Evolutionary conservation across 2,888 invertebrate genomes (phyloP).

Genomic region (Folsomia manolachei): DNA sequence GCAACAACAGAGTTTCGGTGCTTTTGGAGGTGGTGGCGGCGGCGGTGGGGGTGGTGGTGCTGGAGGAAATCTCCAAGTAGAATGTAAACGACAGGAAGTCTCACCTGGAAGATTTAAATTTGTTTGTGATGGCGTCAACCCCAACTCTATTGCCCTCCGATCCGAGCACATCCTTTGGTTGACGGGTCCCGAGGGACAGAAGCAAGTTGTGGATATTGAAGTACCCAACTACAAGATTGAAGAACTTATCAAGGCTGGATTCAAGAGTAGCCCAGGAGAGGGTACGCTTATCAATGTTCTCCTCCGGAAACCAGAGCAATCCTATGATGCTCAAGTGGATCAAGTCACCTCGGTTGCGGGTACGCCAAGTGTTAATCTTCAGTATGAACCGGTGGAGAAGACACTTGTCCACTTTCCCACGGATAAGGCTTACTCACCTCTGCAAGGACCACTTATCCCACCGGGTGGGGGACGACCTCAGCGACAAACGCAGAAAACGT

Average conservation of each 20-base stretch:
- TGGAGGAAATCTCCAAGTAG: slow-evolving; percentile 20
- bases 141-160: slow-evolving; percentile 30
- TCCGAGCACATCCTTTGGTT: slow-evolving; percentile 37
- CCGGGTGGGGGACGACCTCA: slow-evolving; percentile 23
- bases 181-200: slow-evolving; percentile 16
- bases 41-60: slow-evolving; percentile 11
- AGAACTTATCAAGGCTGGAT: slow-evolving; percentile 39
- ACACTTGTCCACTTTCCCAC: slow-evolving; percentile 35
- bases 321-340: slow-evolving; percentile 38
- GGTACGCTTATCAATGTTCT: slow-evolving; percentile 34
- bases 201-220: slow-evolving; percentile 33
- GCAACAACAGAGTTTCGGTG: slow-evolving; percentile 3
- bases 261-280: slow-evolving; percentile 19
- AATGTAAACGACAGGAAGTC: slow-evolving; percentile 36
- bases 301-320: slow-evolving; percentile 34
- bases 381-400: slow-evolving; percentile 37
- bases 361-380: slow-evolving; percentile 29
- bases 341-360: slow-evolving; percentile 16
- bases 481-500: neutral
- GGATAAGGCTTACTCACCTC: slow-evolving; percentile 36
- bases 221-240: slow-evolving; percentile 37
- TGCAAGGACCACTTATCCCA: slow-evolving; percentile 31
- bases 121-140: slow-evolving; percentile 33
- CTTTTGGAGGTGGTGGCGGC: slow-evolving; percentile 5
- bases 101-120: slow-evolving; percentile 26